phyloP scores from a whole-genome alignment of 2,797 vertebrate genomes.

The Micromesistius poutassou region DNA sequence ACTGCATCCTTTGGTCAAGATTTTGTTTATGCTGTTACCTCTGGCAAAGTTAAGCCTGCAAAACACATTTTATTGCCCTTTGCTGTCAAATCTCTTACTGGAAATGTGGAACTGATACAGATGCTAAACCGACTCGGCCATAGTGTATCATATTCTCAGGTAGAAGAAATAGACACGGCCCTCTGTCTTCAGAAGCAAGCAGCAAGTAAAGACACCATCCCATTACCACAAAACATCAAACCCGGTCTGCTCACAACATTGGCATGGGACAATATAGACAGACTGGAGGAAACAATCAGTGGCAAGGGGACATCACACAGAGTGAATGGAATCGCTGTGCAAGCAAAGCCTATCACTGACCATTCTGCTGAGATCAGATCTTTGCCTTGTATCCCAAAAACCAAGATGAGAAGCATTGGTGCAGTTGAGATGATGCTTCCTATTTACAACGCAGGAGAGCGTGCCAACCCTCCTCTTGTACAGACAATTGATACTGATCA shows the following conservation, averaged over 20 bases:
- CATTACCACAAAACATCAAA: not conserved
- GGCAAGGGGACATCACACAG: constrained; percentile 5
- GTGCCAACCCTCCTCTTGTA: constrained; percentile 3
- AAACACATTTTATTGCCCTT: constrained; percentile 17
- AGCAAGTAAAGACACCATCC: not conserved
- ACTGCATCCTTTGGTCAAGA: constrained; percentile 6
- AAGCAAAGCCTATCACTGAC: not conserved
- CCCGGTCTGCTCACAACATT: not conserved
- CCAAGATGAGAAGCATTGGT: too few species aligned
- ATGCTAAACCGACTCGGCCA: constrained; percentile 5
- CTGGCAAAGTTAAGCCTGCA: constrained; percentile 14
- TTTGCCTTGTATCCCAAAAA: too few species aligned
- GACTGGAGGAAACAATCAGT: constrained; percentile 1
- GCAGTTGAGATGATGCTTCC: too few species aligned
- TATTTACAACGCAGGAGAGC: not conserved
- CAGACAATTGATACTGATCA: not conserved
- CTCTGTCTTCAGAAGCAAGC: constrained; percentile 6
- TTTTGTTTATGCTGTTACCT: constrained; percentile 17
- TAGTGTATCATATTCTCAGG: constrained; percentile 5
- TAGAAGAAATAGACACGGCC: constrained; percentile 8
- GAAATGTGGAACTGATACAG: constrained; percentile 15
- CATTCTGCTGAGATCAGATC: not conserved
- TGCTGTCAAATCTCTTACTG: constrained; percentile 20
- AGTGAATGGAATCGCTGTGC: constrained; percentile 14
- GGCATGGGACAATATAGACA: constrained; percentile 9